Percentiles rank a stretch among this genome's conserved stretches.
These are phyloP conservation scores for Drosophila ezoana DNA, from an alignment of 2,888 invertebrate species.

Conservation along the genomic window DNA sequence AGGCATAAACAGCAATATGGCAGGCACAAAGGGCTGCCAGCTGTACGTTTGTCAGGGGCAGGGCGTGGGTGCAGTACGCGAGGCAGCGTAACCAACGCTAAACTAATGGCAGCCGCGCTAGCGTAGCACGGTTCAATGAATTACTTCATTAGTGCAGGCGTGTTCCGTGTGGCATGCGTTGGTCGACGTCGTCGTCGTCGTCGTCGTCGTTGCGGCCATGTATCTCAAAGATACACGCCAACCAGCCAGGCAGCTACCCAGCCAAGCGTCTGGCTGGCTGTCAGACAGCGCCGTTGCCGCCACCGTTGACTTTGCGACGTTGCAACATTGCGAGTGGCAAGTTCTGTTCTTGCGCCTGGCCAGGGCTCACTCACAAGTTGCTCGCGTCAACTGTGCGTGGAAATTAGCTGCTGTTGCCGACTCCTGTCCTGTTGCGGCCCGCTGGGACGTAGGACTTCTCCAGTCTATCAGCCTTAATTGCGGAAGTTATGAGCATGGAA, in stretches of 20 bases:
- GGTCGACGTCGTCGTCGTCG: conserved; percentile 29
- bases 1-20: conserved; percentile 26
- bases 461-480: conserved; percentile 72
- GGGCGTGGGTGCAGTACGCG: conserved; percentile 28
- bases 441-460: conserved; percentile 47
- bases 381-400: conserved; percentile 78
- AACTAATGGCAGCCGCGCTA: conserved; percentile 68
- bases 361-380: conserved; percentile 50
- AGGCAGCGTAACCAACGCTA: conserved; percentile 62
- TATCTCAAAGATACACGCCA: conserved; percentile 55
- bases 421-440: conserved; percentile 59
- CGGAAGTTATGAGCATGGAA: conserved; percentile 80
- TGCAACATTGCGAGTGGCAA: conserved; percentile 50
- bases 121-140: conserved; percentile 82
- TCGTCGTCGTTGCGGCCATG: conserved; percentile 34
- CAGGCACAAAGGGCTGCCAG: conserved; percentile 40
- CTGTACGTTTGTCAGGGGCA: not conserved
- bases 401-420: conserved; percentile 73
- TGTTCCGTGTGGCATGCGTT: conserved; percentile 75
- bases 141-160: conserved; percentile 82
- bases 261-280: conserved; percentile 28
- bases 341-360: conserved; percentile 36
- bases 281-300: conserved; percentile 30
- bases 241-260: conserved; percentile 38
- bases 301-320: conserved; percentile 36